Evolutionary conservation across 2,888 invertebrate species (phyloP).

Genomic region (Chloroclysta siterata): DNA sequence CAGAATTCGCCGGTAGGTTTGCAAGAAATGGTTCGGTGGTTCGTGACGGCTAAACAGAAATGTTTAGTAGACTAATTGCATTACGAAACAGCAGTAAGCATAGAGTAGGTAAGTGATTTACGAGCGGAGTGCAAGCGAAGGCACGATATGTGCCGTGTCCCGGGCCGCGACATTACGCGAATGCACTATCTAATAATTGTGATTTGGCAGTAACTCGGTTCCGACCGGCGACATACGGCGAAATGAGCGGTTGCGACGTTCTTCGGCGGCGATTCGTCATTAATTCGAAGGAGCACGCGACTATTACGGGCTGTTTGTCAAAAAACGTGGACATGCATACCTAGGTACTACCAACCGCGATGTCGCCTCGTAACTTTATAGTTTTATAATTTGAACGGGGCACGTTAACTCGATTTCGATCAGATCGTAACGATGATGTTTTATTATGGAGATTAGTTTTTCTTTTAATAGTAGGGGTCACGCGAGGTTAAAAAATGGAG

Average conservation of each 20-base stretch:
- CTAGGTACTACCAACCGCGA: constrained; percentile 57
- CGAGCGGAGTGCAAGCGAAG: constrained; percentile 61
- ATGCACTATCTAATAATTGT: constrained; percentile 81
- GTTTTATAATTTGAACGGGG: constrained; percentile 79
- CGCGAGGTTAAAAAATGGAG: constrained; percentile 59
- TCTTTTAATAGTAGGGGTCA: constrained; percentile 79
- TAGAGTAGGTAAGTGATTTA: constrained; percentile 66
- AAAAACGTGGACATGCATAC: constrained; percentile 71
- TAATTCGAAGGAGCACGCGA: constrained; percentile 81
- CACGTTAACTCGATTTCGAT: constrained; percentile 81
- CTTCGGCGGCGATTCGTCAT: constrained; percentile 74
- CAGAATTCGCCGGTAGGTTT: constrained; percentile 24
- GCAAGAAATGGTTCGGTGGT: constrained; percentile 41
- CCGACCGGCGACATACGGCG: constrained; percentile 58
- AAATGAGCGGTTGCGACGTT: constrained; percentile 81
- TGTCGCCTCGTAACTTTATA: constrained; percentile 77
- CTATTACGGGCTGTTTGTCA: constrained; percentile 76
- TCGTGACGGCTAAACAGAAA: constrained; percentile 57
- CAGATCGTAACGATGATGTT: constrained; percentile 63
- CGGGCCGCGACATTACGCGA: constrained; percentile 67
- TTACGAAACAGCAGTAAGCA: constrained; percentile 55
- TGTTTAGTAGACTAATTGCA: constrained; percentile 69
- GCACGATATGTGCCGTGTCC: constrained; percentile 79
- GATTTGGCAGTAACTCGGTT: constrained; percentile 70
- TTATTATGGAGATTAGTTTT: constrained; percentile 82